Percentiles rank a stretch among this genome's conserved stretches.
phyloP scores from a whole-genome alignment of 2,888 invertebrate genomes.

The Anodontia alba region DNA sequence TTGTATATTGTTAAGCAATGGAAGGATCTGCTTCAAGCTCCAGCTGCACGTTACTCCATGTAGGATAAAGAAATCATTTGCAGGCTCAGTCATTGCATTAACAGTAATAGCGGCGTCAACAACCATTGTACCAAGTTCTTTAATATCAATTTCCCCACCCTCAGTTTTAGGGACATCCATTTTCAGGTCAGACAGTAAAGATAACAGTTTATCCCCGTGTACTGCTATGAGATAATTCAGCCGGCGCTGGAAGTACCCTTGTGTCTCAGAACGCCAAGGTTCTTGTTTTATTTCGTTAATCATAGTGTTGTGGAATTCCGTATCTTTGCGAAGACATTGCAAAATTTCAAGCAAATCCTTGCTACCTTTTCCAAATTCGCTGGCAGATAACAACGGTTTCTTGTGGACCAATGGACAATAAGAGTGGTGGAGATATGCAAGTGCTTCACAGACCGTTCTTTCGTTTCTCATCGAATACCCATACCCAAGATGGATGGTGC shows the following conservation, averaged over 20 bases:
- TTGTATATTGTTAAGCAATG: conserved; percentile 31
- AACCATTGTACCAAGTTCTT: conserved; percentile 27
- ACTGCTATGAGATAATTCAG: conserved; percentile 32
- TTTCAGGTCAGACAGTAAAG: conserved; percentile 36
- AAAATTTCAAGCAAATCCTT: conserved; percentile 29
- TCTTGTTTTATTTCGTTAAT: conserved; percentile 29
- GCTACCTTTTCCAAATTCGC: conserved; percentile 45
- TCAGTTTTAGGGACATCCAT: conserved; percentile 7
- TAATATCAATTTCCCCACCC: conserved; percentile 27
- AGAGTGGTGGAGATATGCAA: conserved; percentile 56
- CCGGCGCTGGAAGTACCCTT: conserved; percentile 46
- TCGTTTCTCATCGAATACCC: conserved; percentile 41
- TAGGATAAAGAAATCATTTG: conserved; percentile 58
- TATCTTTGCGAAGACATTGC: conserved; percentile 16
- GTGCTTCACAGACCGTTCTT: conserved; percentile 47
- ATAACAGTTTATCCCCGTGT: conserved; percentile 37
- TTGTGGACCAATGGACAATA: conserved; percentile 36
- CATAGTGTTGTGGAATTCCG: conserved; percentile 24
- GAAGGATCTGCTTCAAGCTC: conserved; percentile 43
- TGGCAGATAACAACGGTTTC: conserved; percentile 12
- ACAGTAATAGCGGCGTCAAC: conserved; percentile 41
- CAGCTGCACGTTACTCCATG: conserved; percentile 60
- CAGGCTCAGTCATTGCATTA: conserved; percentile 32
- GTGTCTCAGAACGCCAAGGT: conserved; percentile 25
- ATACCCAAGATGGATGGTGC: conserved; percentile 58